Base-by-base conservation (phyloP, 2,888 invertebrate species). In the Leptura quadrifasciata region DNA sequence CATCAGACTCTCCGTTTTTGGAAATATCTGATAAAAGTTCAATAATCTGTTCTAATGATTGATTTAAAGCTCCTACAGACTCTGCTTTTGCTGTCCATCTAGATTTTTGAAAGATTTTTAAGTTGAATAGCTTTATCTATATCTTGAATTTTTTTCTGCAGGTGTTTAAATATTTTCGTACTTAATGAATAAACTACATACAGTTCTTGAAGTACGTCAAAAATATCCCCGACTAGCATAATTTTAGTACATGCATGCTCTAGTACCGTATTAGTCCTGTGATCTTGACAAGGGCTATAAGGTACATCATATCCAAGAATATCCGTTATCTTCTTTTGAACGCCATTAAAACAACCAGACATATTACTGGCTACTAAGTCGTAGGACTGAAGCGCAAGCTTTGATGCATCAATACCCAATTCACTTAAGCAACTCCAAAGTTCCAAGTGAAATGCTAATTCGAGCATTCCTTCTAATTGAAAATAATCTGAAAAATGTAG, bases 181-280 rank as follows among this genome's bases (percentile, higher is more conserved):
- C 72, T 72, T 4, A 55, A 63, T 9, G 27, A 15, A 64, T 64
- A 72, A 54, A 72, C 61, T 18, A 72, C 72, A n/a, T 72, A 72
- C 39, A 72, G 35, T 47, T 54, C 72, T 64, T 72, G 60, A 8
- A 72, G 47, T 8, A 35, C 60, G 54, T 72, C 18, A 63, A 72
- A 72, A 60, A 47, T 15, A 15, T 61, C 63, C 52, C 8, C 6
- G 17, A 70, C 57, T 8, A 70, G 18, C 6, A 47, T n/a, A 39
- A 58, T 70, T 9, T 20, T 57, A 21, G 18, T 70, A 70, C 70
- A 70, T 8, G 21, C 27, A 39, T 58, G 58, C 58, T 70, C 70
- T 52, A 52, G 17, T n/a, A 17, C 52, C 17, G 52, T 52, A 17
- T 52, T 52, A n/a, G 52, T 52, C 17, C 52, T 52, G 52, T 52